Percentiles rank a stretch among this genome's conserved stretches.
Conservation (phyloP, 2,113 vertebrate species). For the Sakesphorus luctuosus region DNA sequence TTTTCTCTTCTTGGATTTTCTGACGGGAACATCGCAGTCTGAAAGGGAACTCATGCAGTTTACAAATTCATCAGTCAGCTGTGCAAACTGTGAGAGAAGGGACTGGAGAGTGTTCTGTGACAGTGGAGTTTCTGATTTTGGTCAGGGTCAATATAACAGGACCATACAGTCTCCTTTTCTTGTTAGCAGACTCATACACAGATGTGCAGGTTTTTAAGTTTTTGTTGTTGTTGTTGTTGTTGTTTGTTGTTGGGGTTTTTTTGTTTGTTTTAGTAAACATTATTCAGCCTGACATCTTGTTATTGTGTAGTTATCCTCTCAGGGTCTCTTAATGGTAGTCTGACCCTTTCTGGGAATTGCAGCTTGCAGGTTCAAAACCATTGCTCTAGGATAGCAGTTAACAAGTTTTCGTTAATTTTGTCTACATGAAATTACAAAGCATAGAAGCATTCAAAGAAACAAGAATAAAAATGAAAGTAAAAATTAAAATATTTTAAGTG, state of each 20-base stretch:
- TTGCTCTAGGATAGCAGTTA: background rate
- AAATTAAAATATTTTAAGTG: background rate
- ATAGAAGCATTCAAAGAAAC: background rate
- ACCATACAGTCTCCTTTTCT: background rate
- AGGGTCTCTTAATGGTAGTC: background rate
- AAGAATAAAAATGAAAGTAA: background rate
- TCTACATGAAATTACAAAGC: background rate
- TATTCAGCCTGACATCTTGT: background rate
- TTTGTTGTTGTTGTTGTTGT: too few relatives aligned
- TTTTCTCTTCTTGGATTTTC: background rate
- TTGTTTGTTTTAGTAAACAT: background rate
- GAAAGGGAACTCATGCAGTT: background rate
- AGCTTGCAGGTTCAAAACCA: background rate
- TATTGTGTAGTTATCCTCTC: background rate
- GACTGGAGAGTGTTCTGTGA: background rate
- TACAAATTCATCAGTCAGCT: background rate
- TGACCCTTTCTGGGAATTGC: background rate
- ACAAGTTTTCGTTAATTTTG: background rate
- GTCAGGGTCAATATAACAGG: background rate
- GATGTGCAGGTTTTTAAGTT: background rate
- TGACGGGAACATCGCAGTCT: accelerated
- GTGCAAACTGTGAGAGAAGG: background rate
- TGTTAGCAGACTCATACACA: background rate
- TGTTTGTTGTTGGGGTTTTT: background rate
- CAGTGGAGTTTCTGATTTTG: background rate